These are phyloP conservation scores for Tachysurus vachellii DNA, from an alignment of 2,113 vertebrate genomes.

Conservation along the genomic window DNA sequence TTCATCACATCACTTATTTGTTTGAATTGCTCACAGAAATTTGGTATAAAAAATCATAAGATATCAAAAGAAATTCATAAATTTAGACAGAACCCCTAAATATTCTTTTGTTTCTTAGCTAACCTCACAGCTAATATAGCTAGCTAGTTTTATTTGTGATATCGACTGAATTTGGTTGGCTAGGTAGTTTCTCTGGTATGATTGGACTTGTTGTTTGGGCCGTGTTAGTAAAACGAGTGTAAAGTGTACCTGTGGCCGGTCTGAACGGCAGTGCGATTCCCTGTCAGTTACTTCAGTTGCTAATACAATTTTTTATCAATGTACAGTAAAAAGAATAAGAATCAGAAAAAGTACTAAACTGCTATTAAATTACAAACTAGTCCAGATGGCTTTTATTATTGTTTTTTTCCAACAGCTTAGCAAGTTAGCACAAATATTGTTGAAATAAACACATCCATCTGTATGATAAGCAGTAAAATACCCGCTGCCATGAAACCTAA, in stretches of 20 bases:
- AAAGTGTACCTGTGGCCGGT: background rate
- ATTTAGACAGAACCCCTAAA: background rate
- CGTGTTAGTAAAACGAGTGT: background rate
- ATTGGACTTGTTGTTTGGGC: background rate
- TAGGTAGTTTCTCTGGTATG: background rate
- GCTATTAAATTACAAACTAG: background rate
- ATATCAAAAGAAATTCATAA: background rate
- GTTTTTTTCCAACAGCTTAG: background rate
- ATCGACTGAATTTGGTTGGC: background rate
- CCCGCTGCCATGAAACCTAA: background rate
- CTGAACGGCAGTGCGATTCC: background rate
- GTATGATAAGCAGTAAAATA: background rate
- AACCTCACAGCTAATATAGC: background rate
- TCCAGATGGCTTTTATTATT: background rate
- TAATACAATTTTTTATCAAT: background rate
- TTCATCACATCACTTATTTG: background rate
- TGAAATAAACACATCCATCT: constrained; percentile 1
- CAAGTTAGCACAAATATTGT: background rate
- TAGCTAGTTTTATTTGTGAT: background rate
- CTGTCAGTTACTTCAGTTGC: background rate
- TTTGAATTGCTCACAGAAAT: background rate
- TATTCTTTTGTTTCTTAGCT: background rate
- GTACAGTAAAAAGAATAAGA: background rate
- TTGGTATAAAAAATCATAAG: background rate
- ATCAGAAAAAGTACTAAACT: background rate